Percentiles rank a stretch among this genome's conserved stretches.
Evolutionary conservation across 2,888 invertebrate species (phyloP).

Genomic region (Smittia aterrima): DNA sequence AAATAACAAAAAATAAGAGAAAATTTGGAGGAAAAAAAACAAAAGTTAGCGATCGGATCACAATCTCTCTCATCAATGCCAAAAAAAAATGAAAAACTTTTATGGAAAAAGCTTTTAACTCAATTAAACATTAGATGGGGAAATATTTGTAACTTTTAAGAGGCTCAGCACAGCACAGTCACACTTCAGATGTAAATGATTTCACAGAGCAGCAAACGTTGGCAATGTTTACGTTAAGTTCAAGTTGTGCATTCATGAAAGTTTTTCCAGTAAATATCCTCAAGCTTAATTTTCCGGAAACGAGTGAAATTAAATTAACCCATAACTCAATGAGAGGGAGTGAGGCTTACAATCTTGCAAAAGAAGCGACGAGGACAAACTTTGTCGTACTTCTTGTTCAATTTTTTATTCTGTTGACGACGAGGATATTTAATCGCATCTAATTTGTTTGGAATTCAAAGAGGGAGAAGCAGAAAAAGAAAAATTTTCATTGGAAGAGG

Average conservation of each 20-base stretch:
- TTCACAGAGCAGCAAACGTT: neutral
- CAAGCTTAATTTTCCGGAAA: neutral
- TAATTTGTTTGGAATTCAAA: neutral
- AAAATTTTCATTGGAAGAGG: no score
- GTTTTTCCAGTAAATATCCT: neutral
- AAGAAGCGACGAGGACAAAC: neutral
- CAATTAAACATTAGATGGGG: conserved; percentile 21
- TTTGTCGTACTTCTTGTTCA: neutral
- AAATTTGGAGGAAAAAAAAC: neutral
- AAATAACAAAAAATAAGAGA: no score
- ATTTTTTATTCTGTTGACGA: neutral
- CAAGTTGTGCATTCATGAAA: neutral
- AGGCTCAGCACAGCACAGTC: neutral
- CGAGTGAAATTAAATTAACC: conserved; percentile 11
- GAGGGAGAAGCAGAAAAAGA: neutral
- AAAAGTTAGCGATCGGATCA: neutral
- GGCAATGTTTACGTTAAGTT: neutral
- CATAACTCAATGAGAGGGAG: conserved; percentile 5
- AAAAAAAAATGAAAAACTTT: conserved; percentile 13
- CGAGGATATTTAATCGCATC: neutral
- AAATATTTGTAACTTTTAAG: conserved; percentile 7
- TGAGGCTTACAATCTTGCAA: neutral
- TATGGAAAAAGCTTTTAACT: conserved; percentile 31
- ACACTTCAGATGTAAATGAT: neutral
- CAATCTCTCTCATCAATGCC: conserved; percentile 24